These are phyloP conservation scores for Tetraodon nigroviridis DNA, from an alignment of 2,113 vertebrate species.

Conservation along the genomic window DNA sequence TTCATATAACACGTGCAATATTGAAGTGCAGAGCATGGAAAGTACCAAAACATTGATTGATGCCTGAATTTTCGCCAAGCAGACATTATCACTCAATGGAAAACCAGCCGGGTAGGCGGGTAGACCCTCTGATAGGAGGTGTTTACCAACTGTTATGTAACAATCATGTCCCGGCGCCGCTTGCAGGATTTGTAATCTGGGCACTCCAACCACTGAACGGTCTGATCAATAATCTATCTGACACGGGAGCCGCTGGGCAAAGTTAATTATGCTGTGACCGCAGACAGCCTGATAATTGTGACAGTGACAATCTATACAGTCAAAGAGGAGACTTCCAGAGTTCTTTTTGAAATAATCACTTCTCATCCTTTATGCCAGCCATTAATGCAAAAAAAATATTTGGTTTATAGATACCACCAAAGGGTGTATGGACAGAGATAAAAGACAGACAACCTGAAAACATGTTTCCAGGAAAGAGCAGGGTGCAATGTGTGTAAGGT, in stretches of 20 bases:
- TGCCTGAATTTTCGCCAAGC: neutral
- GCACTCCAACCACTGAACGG: conserved; percentile 15
- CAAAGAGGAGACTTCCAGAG: too few species aligned
- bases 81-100: neutral
- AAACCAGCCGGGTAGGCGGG: neutral
- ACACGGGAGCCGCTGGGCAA: conserved; percentile 47
- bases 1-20: conserved; percentile 8
- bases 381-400: too few species aligned
- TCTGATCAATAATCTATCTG: conserved; percentile 56
- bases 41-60: neutral
- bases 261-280: conserved; percentile 49
- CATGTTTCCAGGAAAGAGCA: too few species aligned
- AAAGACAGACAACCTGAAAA: too few species aligned
- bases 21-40: conserved; percentile 24
- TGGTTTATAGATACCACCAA: too few species aligned
- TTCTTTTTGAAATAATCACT: too few species aligned
- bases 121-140: neutral
- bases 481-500: too few species aligned
- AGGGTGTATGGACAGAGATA: too few species aligned
- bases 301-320: neutral
- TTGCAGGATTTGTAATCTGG: neutral
- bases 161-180: conserved; percentile 16
- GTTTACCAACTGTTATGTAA: conserved; percentile 18
- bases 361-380: too few species aligned
- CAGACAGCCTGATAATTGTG: conserved; percentile 13